Base-by-base conservation (phyloP, 2,113 vertebrate genomes). In the Sceloporus tristichus region DNA sequence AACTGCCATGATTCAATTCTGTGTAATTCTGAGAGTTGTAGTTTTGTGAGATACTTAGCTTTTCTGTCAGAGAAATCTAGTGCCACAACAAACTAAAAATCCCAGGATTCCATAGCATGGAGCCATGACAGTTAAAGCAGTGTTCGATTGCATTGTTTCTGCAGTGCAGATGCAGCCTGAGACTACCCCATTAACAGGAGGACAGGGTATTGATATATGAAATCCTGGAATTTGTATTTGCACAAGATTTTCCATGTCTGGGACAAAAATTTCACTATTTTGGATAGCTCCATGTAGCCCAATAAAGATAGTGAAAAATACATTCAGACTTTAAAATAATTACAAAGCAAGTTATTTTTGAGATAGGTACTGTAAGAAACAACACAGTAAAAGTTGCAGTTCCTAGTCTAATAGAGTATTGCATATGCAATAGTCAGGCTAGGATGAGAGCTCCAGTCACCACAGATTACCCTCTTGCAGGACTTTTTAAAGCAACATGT, bases 211-310 rank as follows among this genome's bases (percentile, higher is more conserved):
- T 48, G 48, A 48, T 48, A 48, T 48, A 48, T 48, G 48, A 6
- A 48, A 48, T 48, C 48, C 48, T 5, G 1, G 48, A 48, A 48
- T 48, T 48, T 84, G 21, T 25, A 84, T 84, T 84, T 84, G 53
- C n/a, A 38, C 34, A 74, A 4, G n/a, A 42, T 29, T 84, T 84
- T 73, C 48, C n/a, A 84, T 48, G 10, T 16, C 48, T 73, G 18
- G 54, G 42, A 53, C 29, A 19, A 53, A 70, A 70, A 14, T 84
- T 75, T 85, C 53, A 75, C 56, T 75, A 59, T 19, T 19, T 4
- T 84, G 48, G 38, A 85, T 85, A 48, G 74, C 53, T 80, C n/a
- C 78, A 59, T 80, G n/a, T 79, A 53, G 42, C 29, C 56, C n/a
- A 70, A 42, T 62, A 84, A 56, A 16, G 19, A 54, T 74, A 85